A percentile compares a stretch with the other conserved stretches of the same genome.
These are phyloP conservation scores for Typhlomys cinereus DNA, from an alignment of 2,113 vertebrate species.

Conservation along the genomic window DNA sequence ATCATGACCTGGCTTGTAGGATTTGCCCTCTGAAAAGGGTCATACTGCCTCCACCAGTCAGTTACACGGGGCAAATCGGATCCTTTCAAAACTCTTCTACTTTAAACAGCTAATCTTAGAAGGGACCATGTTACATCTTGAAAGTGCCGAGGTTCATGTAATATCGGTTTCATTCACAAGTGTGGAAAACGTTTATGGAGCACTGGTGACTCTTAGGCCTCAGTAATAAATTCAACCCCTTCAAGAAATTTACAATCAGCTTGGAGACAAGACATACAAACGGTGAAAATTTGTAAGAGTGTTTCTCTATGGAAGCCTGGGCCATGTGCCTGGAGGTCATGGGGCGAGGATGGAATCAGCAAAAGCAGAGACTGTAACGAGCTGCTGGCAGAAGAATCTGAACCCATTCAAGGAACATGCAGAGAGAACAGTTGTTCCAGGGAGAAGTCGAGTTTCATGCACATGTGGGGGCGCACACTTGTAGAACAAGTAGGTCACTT, in stretches of 20 bases:
- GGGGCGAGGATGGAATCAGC: neutral
- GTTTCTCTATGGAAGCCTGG: neutral
- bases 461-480: too few species aligned
- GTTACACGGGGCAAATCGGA: neutral
- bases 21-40: neutral
- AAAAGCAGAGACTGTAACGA: neutral
- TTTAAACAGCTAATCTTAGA: neutral
- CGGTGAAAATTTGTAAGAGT: neutral
- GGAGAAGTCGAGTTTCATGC: fast-evolving
- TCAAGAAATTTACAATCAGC: neutral
- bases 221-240: neutral
- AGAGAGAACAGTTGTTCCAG: fast-evolving
- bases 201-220: neutral
- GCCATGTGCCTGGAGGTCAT: neutral
- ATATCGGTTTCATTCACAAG: neutral
- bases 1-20: neutral
- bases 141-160: too few species aligned
- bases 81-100: neutral
- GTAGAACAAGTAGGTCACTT: neutral
- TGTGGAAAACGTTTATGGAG: neutral
- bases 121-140: neutral
- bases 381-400: neutral
- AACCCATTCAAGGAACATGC: neutral
- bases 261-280: neutral
- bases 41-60: neutral